Evolutionary conservation across 2,113 vertebrate species (phyloP).

Genomic region (Oryzias curvinotus): DNA sequence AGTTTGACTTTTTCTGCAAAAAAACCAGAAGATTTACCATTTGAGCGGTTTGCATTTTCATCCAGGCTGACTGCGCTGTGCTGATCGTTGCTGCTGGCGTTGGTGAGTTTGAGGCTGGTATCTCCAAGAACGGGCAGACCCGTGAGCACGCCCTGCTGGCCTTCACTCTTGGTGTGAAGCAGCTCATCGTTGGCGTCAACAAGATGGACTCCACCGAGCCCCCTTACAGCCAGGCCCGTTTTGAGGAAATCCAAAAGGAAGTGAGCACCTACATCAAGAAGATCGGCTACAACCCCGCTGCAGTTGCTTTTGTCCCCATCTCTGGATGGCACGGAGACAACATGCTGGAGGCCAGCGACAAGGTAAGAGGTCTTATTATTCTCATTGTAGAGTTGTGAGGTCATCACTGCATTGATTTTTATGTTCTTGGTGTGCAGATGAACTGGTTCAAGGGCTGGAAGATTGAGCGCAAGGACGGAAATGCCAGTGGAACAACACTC

Average conservation of each 20-base stretch:
- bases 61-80: conserved; percentile 81
- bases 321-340: conserved; percentile 83
- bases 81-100: conserved; percentile 80
- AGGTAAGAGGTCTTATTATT: conserved; percentile 27
- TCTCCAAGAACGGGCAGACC: conserved; percentile 83
- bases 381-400: not conserved
- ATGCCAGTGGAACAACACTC: conserved; percentile 66
- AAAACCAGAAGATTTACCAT: not conserved
- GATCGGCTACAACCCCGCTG: conserved; percentile 81
- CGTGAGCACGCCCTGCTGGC: conserved; percentile 82
- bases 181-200: conserved; percentile 81
- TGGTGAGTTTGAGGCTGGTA: conserved; percentile 83
- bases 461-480: conserved; percentile 78
- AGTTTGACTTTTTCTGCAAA: not conserved
- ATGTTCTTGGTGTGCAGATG: conserved; percentile 57
- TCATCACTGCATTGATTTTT: not conserved
- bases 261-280: conserved; percentile 82
- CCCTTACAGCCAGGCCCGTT: conserved; percentile 77
- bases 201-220: conserved; percentile 84
- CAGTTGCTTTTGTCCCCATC: conserved; percentile 80
- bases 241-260: conserved; percentile 81
- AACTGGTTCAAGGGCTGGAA: conserved; percentile 82
- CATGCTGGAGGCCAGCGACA: conserved; percentile 76
- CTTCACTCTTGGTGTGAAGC: conserved; percentile 81
- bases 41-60: not conserved